phyloP scores from a whole-genome alignment of 2,888 invertebrate genomes.

The Macroteleia sp. region DNA sequence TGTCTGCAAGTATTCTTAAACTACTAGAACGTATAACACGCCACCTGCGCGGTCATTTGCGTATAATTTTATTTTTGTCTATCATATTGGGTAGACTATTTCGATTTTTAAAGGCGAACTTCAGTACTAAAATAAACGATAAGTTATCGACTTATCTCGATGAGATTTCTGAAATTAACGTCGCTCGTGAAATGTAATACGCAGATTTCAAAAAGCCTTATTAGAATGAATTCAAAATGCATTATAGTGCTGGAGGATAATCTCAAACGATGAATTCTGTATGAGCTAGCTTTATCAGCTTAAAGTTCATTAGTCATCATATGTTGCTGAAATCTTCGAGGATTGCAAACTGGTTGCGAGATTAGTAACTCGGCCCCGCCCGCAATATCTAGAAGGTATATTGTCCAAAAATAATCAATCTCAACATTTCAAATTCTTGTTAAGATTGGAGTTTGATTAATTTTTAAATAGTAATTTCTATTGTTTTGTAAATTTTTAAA shows the following conservation, averaged over 20 bases:
- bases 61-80: too few relatives aligned
- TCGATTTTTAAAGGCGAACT: too few relatives aligned
- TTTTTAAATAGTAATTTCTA: too few relatives aligned
- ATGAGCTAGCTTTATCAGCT: slow-evolving; percentile 38
- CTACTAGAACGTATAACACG: too few relatives aligned
- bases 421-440: too few relatives aligned
- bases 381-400: background rate
- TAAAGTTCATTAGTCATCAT: slow-evolving; percentile 53
- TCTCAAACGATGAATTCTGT: slow-evolving; percentile 24
- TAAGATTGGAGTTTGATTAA: too few relatives aligned
- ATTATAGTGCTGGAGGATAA: slow-evolving; percentile 17
- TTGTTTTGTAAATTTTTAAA: too few relatives aligned
- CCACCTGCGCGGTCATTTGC: too few relatives aligned
- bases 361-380: slow-evolving; percentile 18
- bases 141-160: slow-evolving; percentile 14
- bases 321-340: slow-evolving; percentile 27
- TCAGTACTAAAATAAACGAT: too few relatives aligned
- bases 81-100: too few relatives aligned
- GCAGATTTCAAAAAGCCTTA: slow-evolving; percentile 4
- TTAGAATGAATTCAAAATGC: slow-evolving; percentile 11
- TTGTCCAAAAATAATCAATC: too few relatives aligned
- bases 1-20: too few relatives aligned
- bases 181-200: background rate
- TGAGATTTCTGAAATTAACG: slow-evolving; percentile 11
- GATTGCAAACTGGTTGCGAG: slow-evolving; percentile 43